A percentile compares a stretch with the other conserved stretches of the same genome.
Evolutionary conservation across 1,140 invertebrate genomes (phyloP).

Genomic region (Microvelia longipes): DNA sequence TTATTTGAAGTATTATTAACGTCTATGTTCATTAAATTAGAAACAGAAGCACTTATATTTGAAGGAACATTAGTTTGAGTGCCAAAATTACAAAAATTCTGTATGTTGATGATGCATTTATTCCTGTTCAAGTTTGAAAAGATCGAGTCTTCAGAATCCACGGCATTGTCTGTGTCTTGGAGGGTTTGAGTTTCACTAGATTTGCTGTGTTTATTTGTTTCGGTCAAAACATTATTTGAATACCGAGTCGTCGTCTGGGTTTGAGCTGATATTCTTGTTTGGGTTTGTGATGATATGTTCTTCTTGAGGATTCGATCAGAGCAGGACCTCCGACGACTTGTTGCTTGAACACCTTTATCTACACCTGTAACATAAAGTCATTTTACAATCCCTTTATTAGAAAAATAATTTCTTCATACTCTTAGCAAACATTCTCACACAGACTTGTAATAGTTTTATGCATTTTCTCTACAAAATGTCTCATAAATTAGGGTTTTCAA

Average conservation of each 20-base stretch:
- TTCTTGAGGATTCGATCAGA: constrained; percentile 5
- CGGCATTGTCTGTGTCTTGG: not conserved
- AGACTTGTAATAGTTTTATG: no score
- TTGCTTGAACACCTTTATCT: constrained; percentile 10
- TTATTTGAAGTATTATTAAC: not conserved
- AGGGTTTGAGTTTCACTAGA: constrained; percentile 7
- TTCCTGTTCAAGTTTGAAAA: not conserved
- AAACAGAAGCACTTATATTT: not conserved
- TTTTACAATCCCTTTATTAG: no score
- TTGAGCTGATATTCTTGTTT: constrained; percentile 4
- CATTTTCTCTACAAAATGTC: no score
- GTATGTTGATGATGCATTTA: not conserved
- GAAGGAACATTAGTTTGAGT: not conserved
- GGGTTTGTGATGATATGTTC: constrained; percentile 7
- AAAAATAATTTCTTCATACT: no score
- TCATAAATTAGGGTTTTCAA: no score
- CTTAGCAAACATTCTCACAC: no score
- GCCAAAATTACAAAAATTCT: not conserved
- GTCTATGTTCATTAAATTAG: not conserved
- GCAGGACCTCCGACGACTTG: not conserved
- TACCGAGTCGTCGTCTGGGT: constrained; percentile 9
- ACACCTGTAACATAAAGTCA: no score
- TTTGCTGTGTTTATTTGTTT: not conserved
- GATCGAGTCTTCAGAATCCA: not conserved
- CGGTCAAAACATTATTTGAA: constrained; percentile 5